A percentile compares a stretch with the other conserved stretches of the same genome.
phyloP scores from a whole-genome alignment of 2,113 vertebrate genomes.

The Synodontis membranacea region DNA sequence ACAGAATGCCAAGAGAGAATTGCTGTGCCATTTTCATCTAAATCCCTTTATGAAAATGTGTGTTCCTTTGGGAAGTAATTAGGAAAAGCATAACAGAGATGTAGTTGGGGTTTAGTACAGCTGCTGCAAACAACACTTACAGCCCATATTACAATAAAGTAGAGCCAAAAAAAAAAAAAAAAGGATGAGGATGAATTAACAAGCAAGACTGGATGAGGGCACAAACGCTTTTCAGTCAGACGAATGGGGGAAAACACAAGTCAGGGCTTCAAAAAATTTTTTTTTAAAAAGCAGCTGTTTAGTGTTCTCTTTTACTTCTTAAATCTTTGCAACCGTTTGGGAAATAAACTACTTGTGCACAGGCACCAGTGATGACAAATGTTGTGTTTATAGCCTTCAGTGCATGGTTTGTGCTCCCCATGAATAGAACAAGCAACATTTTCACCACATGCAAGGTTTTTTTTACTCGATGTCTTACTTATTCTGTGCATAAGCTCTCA shows the following conservation, averaged over 20 bases:
- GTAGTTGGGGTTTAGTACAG: conserved; percentile 58
- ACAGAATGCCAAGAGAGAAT: conserved; percentile 21
- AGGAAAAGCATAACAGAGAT: conserved; percentile 72
- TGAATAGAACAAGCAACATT: too few species aligned
- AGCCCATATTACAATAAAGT: conserved; percentile 58
- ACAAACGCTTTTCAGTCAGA: conserved; percentile 26
- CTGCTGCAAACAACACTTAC: conserved; percentile 64
- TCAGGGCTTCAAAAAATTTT: too few species aligned
- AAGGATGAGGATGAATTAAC: conserved; percentile 25
- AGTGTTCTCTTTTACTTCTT: too few species aligned
- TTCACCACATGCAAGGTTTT: too few species aligned
- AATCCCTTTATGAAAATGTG: conserved; percentile 63
- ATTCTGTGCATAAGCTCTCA: too few species aligned
- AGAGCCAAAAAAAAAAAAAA: conserved; percentile 42
- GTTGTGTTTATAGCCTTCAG: too few species aligned
- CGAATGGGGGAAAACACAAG: neutral
- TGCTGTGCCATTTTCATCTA: conserved; percentile 51
- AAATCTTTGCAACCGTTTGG: too few species aligned
- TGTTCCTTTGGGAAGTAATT: conserved; percentile 77
- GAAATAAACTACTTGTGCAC: too few species aligned
- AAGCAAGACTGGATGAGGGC: conserved; percentile 47
- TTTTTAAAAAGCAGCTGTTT: too few species aligned
- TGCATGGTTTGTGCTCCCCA: too few species aligned
- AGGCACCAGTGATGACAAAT: too few species aligned
- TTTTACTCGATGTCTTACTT: too few species aligned